phyloP scores from a whole-genome alignment of 64 coral and sea anemone genomes.

The Montipora cactus region DNA sequence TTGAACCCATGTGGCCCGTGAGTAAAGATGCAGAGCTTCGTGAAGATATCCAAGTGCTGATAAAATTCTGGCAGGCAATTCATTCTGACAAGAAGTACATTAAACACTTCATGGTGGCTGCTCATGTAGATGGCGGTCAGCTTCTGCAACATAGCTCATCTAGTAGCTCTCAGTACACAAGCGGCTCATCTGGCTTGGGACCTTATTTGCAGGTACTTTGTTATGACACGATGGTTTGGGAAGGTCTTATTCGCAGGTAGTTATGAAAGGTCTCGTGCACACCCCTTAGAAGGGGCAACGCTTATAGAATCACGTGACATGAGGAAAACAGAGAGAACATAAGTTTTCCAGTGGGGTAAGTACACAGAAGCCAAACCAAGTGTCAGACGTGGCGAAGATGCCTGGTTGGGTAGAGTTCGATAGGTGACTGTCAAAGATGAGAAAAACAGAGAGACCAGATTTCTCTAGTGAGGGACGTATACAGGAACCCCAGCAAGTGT shows the following conservation, averaged over 20 bases:
- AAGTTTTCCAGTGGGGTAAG: too few species aligned
- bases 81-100: constrained; percentile 97
- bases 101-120: constrained; percentile 83
- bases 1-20: constrained; percentile 87
- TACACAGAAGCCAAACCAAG: too few species aligned
- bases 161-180: constrained; percentile 47
- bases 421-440: background rate
- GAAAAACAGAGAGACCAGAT: too few species aligned
- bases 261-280: too few species aligned
- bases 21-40: constrained; percentile 78
- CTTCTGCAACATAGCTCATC: constrained; percentile 44
- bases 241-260: constrained; percentile 37
- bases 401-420: too few species aligned
- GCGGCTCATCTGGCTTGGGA: constrained; percentile 50
- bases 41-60: constrained; percentile 86
- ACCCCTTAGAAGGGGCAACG: background rate
- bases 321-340: too few species aligned
- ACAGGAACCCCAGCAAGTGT: too few species aligned
- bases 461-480: too few species aligned
- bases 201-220: constrained; percentile 58
- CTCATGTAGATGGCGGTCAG: constrained; percentile 37
- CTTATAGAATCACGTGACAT: background rate
- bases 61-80: constrained; percentile 99
- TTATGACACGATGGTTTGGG: constrained; percentile 4
- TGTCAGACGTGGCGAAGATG: too few species aligned